Base-by-base conservation (phyloP, 2,797 vertebrate genomes). In the Cuniculus paca region DNA sequence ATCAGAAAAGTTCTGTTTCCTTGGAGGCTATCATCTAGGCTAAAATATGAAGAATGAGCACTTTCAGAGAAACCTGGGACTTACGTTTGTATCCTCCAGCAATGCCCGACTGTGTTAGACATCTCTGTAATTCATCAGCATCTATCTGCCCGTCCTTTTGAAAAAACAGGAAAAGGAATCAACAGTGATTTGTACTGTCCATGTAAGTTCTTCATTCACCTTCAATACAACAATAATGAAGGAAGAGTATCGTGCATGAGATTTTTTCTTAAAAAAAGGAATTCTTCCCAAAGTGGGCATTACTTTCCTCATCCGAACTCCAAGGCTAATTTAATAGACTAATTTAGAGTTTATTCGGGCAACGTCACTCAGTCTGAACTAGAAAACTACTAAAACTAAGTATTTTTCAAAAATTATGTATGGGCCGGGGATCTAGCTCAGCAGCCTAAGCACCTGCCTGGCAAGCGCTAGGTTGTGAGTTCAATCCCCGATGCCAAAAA, bases 61-160 rank as follows among this genome's bases (percentile, higher is more conserved):
- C 1, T 31, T 31, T 63, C 3, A 10, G 91, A 88, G 78, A 50
- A 74, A 78, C 13, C 3, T 42, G 48, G 54, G 54, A 79, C 99
- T 99, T 99, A 99, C 99, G 99, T 98, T 99, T 99, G 97, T 99
- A 99, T 0, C 98, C 98, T 89, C 99, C 99, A 63, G 99, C 98
- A 97, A 99, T 99, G 97, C 99, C 99, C 0, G 99, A 99, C 93
- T 99, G 99, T 0, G 99, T 99, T 96, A 99, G 99, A 98, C 99
- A 99, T 93, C 98, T 98, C 98, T 99, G 99, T 95, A 99, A 98
- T 98, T 99, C 99, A 10, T 99, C 99, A 28, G 99, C 99, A 95
- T 99, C 99, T 98, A 99, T 99, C 88, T 99, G 99, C 63, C 99
- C 99, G 96, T 99, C 99, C 99, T 99, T 98, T 96, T 0, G 48